Evolutionary conservation across 2,113 vertebrate species (phyloP).

Genomic region (Antennarius striatus): DNA sequence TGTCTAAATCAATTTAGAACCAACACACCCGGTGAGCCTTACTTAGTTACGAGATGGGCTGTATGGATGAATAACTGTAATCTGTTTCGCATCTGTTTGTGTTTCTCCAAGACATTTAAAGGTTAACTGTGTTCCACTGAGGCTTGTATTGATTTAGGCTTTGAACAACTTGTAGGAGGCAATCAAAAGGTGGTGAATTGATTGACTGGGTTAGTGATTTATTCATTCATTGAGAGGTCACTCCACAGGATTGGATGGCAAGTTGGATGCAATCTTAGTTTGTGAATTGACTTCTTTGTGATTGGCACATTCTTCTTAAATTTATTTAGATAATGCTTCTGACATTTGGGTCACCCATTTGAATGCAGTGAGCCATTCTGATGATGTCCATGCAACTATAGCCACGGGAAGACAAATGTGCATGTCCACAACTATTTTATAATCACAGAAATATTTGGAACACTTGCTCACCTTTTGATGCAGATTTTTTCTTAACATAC

Average conservation of each 20-base stretch:
- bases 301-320: not conserved
- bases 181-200: conserved; percentile 52
- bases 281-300: conserved; percentile 40
- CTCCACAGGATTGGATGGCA: conserved; percentile 19
- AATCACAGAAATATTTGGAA: not conserved
- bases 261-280: conserved; percentile 47
- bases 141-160: conserved; percentile 34
- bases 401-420: not conserved
- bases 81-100: not conserved
- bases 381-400: too few relatives aligned
- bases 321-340: not conserved
- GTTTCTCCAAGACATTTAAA: not conserved
- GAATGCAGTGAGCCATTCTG: too few relatives aligned
- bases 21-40: too few relatives aligned
- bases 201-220: conserved; percentile 47
- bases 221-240: conserved; percentile 39
- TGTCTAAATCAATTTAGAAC: too few relatives aligned
- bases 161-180: conserved; percentile 35
- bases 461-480: not conserved
- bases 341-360: not conserved
- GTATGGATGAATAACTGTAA: too few relatives aligned
- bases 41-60: too few relatives aligned
- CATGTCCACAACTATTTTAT: not conserved
- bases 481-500: conserved; percentile 8
- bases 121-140: conserved; percentile 3